These are phyloP conservation scores for Pterobdella sp. DNA, from an alignment of 2,888 invertebrate genomes.

Conservation along the genomic window DNA sequence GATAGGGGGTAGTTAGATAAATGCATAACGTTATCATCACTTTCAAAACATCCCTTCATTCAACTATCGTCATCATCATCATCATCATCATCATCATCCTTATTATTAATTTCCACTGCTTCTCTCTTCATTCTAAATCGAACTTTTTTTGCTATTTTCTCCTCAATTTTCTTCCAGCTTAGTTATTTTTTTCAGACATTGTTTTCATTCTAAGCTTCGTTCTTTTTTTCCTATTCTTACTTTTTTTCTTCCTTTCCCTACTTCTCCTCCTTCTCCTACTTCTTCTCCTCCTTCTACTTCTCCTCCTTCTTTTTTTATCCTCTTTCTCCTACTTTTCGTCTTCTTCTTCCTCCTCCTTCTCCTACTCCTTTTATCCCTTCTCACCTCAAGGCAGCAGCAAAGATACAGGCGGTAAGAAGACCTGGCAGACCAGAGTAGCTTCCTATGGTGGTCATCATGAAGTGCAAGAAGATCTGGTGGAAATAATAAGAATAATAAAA, in stretches of 20 bases:
- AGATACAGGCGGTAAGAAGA: slow-evolving; percentile 34
- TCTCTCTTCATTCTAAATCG: too few species aligned
- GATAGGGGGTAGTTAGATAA: not conserved
- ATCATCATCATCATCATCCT: slow-evolving; percentile 27
- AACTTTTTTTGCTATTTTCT: too few species aligned
- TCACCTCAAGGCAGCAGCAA: slow-evolving; percentile 38
- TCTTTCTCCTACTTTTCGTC: not conserved
- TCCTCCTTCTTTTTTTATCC: not conserved
- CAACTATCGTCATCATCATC: not conserved
- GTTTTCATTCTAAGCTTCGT: not conserved
- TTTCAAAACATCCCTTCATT: not conserved
- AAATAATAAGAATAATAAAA: too few species aligned
- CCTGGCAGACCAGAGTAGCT: slow-evolving; percentile 35
- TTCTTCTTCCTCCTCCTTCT: not conserved
- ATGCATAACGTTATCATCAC: not conserved
- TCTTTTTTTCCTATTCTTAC: too few species aligned
- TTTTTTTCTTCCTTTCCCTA: not conserved
- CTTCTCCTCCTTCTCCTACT: not conserved
- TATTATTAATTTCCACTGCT: slow-evolving; percentile 23
- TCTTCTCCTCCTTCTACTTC: not conserved
- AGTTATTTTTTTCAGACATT: not conserved
- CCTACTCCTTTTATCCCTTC: not conserved
- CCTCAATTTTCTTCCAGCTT: not conserved
- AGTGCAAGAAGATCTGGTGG: slow-evolving; percentile 34
- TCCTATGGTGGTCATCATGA: slow-evolving; percentile 35